Base-by-base conservation (phyloP, 1,140 invertebrate genomes). In the Mylabris phalerata region DNA sequence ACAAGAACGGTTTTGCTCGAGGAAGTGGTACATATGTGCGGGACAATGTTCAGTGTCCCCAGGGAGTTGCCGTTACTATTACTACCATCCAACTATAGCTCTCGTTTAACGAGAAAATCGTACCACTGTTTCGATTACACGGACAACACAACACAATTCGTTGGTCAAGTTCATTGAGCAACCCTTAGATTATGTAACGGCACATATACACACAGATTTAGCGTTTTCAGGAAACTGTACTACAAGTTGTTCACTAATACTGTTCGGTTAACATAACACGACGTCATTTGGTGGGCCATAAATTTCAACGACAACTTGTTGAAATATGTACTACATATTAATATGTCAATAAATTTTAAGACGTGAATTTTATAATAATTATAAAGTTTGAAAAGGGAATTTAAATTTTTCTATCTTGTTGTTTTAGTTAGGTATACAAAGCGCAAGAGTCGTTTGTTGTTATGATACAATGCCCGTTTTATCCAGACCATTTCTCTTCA, bases 401-500 rank as follows among this genome's bases (percentile, higher is more conserved):
- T 19, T 19, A 19, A 19, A 19, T 1, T 19, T 19, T 19, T 19
- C 19, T 19, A 19, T 19, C 19, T 19, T 19, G 19, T 19, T 19
- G 19, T 19, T 19, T 19, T 19, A 19, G 1, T 19, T 19, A 19
- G 19, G 19, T 19, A 19, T 19, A 19, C 32, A 1, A 32, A 19
- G 19, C 19, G 4, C 32, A 32, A 32, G 3, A 32, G 32, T 32
- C 32, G 32, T 32, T 32, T 32, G 32, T 32, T 3, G 32, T 32
- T 32, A 32, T 32, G 32, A 32, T 32, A 32, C 32, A 32, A 32
- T 32, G 32, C 54, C 56, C 52, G 57, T 58, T 55, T 57, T 56
- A 60, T 55, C 49, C 50, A 49, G 19, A 55, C 61, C 70, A 71
- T 73, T 71, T 71, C 67, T 73, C 71, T 73, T 73, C 68, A 73